Conservation (phyloP, 2,888 invertebrate species). For the Phragmatobia fuliginosa region DNA sequence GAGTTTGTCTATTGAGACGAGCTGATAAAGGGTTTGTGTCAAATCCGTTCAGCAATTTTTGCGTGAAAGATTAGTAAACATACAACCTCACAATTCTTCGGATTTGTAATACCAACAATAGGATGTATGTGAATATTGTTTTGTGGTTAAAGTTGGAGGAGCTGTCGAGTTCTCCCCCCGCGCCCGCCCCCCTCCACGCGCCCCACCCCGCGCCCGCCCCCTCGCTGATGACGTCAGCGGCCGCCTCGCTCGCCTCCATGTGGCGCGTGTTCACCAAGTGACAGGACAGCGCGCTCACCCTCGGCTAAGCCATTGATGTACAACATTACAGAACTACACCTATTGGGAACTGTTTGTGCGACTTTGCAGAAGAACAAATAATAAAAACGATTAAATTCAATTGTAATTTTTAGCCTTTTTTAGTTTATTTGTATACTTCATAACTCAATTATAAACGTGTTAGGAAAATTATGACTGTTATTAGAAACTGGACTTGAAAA, state of each 20-base stretch:
- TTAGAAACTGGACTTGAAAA: no score
- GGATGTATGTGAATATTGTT: neutral
- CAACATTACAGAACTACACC: neutral
- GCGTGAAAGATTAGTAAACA: no score
- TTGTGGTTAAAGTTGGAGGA: slow-evolving; percentile 61
- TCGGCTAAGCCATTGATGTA: neutral
- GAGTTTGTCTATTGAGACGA: no score
- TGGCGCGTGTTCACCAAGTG: slow-evolving; percentile 92
- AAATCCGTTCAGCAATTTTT: no score
- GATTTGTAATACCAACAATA: no score
- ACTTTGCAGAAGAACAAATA: neutral
- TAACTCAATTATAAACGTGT: no score
- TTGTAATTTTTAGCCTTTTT: neutral
- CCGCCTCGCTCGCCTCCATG: slow-evolving; percentile 93
- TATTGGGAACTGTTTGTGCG: neutral
- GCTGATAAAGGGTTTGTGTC: no score
- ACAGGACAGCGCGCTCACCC: slow-evolving; percentile 30
- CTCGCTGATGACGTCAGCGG: slow-evolving; percentile 92
- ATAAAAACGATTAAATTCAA: neutral
- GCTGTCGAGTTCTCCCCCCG: slow-evolving; percentile 67
- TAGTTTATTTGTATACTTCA: no score
- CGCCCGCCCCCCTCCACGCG: slow-evolving; percentile 86
- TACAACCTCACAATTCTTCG: no score
- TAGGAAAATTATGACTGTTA: no score
- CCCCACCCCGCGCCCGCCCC: slow-evolving; percentile 85